Percentiles rank a stretch among this genome's conserved stretches.
Conservation (phyloP, 2,797 vertebrate species). For the Streptopelia turtur region DNA sequence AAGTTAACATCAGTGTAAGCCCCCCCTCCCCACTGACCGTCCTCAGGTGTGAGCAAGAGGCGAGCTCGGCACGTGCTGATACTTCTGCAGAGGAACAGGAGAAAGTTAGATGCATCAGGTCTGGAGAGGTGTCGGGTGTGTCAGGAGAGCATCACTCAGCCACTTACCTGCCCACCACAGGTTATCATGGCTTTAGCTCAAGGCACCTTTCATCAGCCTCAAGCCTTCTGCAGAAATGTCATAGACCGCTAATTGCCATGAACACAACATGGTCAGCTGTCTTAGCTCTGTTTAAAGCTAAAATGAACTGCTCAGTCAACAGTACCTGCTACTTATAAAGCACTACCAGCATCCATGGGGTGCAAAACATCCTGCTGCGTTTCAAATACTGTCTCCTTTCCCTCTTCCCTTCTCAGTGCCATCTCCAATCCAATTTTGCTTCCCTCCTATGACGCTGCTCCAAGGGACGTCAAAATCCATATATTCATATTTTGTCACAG, state of each 20-base stretch:
- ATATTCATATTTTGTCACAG: background rate
- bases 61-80: background rate
- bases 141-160: background rate
- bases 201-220: background rate
- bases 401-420: background rate
- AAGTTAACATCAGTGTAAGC: fast-evolving
- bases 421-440: background rate
- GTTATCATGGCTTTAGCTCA: background rate
- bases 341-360: background rate
- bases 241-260: background rate
- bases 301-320: background rate
- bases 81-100: background rate
- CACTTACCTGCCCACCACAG: background rate
- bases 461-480: background rate
- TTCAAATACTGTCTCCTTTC: background rate
- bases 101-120: background rate
- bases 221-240: background rate
- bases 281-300: background rate
- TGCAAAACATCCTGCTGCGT: background rate
- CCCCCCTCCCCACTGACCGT: background rate
- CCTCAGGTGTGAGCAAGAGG: background rate
- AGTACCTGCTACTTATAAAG: background rate
- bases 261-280: background rate
- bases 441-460: background rate
- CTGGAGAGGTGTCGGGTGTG: background rate